A percentile compares a stretch with the other conserved stretches of the same genome.
Conservation (phyloP, 2,797 vertebrate species). For the Sebastiscus albofasciatus region DNA sequence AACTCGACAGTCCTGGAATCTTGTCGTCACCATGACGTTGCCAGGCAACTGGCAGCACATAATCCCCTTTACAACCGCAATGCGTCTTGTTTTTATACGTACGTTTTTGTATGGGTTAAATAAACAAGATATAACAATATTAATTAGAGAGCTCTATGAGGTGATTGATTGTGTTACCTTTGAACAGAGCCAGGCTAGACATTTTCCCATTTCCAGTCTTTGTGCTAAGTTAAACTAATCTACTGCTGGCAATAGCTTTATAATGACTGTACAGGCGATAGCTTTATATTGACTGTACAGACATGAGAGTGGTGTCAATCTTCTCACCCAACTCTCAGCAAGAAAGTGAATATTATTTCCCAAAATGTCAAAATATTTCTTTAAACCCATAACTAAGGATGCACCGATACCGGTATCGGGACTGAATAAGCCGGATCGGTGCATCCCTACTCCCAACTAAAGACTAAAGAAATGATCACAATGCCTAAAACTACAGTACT, state of each 20-base stretch:
- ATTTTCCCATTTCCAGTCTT: neutral
- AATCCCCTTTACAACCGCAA: neutral
- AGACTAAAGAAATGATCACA: neutral
- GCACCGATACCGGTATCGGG: too few relatives aligned
- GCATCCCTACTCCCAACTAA: neutral
- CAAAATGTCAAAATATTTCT: neutral
- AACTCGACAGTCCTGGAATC: neutral
- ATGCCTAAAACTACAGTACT: neutral
- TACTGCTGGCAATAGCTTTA: neutral
- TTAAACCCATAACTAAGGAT: too few relatives aligned
- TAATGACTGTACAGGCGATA: neutral
- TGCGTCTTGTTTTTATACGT: neutral
- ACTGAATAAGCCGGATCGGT: neutral
- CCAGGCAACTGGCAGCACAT: neutral
- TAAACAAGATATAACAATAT: neutral
- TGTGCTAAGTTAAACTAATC: neutral
- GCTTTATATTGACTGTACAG: neutral
- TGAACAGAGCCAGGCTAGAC: neutral
- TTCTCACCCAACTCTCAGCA: neutral
- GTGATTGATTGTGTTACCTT: neutral
- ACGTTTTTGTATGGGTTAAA: neutral
- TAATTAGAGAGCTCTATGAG: neutral
- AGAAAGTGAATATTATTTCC: neutral
- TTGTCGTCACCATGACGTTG: neutral
- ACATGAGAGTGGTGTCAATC: neutral